Base-by-base conservation (phyloP, 2,113 vertebrate species). In the Xiphias gladius region DNA sequence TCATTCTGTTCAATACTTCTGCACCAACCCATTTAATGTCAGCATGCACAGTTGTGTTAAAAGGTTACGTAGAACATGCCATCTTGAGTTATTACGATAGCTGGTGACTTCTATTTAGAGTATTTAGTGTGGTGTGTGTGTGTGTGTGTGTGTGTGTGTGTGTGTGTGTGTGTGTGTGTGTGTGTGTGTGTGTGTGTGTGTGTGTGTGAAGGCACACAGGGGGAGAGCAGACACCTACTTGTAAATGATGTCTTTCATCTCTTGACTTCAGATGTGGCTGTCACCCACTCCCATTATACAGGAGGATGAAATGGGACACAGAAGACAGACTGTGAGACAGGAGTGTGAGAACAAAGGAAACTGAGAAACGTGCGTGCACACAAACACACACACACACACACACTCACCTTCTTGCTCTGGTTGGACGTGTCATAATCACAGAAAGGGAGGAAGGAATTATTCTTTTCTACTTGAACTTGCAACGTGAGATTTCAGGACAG, bases 161-260 rank as follows among this genome's bases (percentile, higher is more conserved):
- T 58, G 14, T 65, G 50, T 69, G 80, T 54, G 76, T 68, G 76
- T 62, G 65, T 37, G 64, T 69, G 74, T 69, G 61, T 46, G 73
- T 32, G 58, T 17, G 61, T 59, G 67, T 62, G 72, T 43, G 80
- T 64, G 65, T 69, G 55, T 68, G 67, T 64, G 73, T 16, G 57
- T 61, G 43, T 73, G 77, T 54, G 62, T 52, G 52, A 55, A 70
- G n/a, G 72, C 59, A 62, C 69, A 83, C 61, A 83, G 78, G 83
- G 73, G 66, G 84, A 81, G 87, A 81, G 77, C 88, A 89, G 81
- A 88, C 86, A 90, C 84, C 81, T 80, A 76, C 88, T 91, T 93
- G 86, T 93, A 93, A 94, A 94, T 92, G 68, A 93, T 92, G 91
- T 91, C 93, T 94, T 94, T 94, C 91, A 94, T 94, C 91, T 93